Base-by-base conservation (phyloP, 2,113 vertebrate species). In the Psophia crepitans region DNA sequence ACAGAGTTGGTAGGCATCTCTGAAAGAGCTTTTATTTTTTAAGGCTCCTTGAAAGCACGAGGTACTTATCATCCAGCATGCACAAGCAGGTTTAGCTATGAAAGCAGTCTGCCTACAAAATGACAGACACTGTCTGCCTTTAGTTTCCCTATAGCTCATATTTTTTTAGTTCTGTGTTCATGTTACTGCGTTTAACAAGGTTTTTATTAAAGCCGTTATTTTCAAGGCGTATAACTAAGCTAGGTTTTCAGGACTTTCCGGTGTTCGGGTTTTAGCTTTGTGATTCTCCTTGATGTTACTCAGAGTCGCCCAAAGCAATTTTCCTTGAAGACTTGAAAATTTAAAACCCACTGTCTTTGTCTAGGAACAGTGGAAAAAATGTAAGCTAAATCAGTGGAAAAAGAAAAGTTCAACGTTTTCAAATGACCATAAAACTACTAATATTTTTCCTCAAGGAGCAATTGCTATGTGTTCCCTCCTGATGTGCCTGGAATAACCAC, bases 101-200 rank as follows among this genome's bases (percentile, higher is more conserved):
- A 96, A 97, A 97, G 95, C 26, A 75, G 24, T 90, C 90, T 97
- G 84, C 64, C 66, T 88, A 91, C 46, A 95, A 80, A 97, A 95
- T 73, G 69, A 73, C 57, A 93, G 77, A 89, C 54, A 87, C 41
- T 19, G 28, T 86, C 83, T 85, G 32, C 87, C 26, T 93, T 96
- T 92, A 71, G 46, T 93, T 93, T 89, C 48, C 77, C 32, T 74
- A 32, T 13, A 91, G 41, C 49, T 96, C 80, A 56, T 95, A 93
- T 68, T 89, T 80, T 93, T 93, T 91, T 66, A 95, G 64, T 58
- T 84, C 80, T 95, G 2, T 2, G 8, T 92, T 97, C 11, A 39
- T 61, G 53, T 65, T 73, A 70, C n/a, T 90, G 35, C 65, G 87
- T 91, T 94, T 93, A 83, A 90, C 70, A 84, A 73, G 35, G 48